These are phyloP conservation scores for Idaea biselata DNA, from an alignment of 2,888 invertebrate genomes.

Conservation along the genomic window DNA sequence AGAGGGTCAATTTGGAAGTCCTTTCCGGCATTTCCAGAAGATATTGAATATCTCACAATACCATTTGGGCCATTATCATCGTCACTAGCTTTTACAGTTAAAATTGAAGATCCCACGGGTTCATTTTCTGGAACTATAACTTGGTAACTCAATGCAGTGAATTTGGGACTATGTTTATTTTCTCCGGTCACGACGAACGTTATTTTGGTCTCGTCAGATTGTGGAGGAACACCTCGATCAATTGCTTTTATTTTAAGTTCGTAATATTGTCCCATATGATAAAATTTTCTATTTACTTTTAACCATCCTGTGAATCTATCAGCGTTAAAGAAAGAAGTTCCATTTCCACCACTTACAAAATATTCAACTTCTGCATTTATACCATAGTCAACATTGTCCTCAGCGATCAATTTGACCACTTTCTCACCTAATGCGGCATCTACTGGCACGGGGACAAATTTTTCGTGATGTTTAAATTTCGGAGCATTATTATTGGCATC, in stretches of 20 bases:
- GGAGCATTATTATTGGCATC: slow-evolving; percentile 97
- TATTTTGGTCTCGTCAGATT: slow-evolving; percentile 87
- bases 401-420: slow-evolving; percentile 86
- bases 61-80: slow-evolving; percentile 94
- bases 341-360: slow-evolving; percentile 86
- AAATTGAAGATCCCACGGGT: slow-evolving; percentile 90
- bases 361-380: slow-evolving; percentile 95
- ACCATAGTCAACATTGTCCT: slow-evolving; percentile 90
- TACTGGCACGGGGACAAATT: slow-evolving; percentile 90
- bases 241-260: slow-evolving; percentile 86
- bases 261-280: slow-evolving; percentile 83
- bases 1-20: slow-evolving; percentile 89
- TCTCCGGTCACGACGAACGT: slow-evolving; percentile 91
- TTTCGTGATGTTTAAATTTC: slow-evolving; percentile 86
- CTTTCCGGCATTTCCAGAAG: slow-evolving; percentile 89
- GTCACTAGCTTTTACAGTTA: slow-evolving; percentile 92
- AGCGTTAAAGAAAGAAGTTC: slow-evolving; percentile 86
- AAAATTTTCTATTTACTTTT: slow-evolving; percentile 82
- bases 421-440: slow-evolving; percentile 86
- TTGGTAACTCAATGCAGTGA: slow-evolving; percentile 91
- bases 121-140: slow-evolving; percentile 96
- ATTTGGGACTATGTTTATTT: slow-evolving; percentile 89
- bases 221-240: slow-evolving; percentile 94
- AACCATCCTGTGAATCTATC: slow-evolving; percentile 92
- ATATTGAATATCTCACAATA: slow-evolving; percentile 90